Conservation (phyloP, 2,113 vertebrate species). For the Pomatostomus ruficeps region DNA sequence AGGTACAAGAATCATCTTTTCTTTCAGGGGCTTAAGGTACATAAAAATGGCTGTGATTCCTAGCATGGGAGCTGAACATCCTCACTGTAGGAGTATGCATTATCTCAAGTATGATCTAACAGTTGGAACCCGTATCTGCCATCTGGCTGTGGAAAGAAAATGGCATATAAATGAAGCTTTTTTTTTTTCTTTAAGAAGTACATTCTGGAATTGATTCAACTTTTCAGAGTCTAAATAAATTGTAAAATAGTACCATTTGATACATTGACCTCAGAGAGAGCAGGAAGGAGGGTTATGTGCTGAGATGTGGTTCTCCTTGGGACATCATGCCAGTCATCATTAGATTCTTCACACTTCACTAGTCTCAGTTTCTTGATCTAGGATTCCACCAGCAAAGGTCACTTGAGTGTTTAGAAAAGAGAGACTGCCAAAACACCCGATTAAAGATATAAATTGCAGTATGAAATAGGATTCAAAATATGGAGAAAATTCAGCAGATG, state of each 20-base stretch:
- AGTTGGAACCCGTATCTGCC: not conserved
- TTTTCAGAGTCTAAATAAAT: not conserved
- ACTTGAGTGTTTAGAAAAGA: not conserved
- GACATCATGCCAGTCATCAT: not conserved
- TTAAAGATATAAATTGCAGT: conserved; percentile 34
- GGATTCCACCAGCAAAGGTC: not conserved
- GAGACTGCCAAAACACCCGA: not conserved
- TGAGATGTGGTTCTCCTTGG: not conserved
- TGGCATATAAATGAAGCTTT: not conserved
- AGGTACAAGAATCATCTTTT: not conserved
- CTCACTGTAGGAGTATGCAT: not conserved
- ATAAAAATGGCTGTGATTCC: not conserved
- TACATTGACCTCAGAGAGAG: not conserved
- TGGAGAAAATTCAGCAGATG: not conserved
- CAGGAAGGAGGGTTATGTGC: not conserved
- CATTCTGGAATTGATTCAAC: not conserved
- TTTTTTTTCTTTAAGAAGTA: not conserved
- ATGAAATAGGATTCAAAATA: not conserved
- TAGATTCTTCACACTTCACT: conserved; percentile 5
- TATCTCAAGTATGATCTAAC: not conserved
- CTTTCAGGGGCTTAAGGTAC: not conserved
- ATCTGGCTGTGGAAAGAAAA: not conserved
- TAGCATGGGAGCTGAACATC: not conserved
- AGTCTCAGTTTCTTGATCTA: not conserved
- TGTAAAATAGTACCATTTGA: not conserved